Evolutionary conservation across 1,140 invertebrate species (phyloP).

Genomic region (Sycobia sp.): DNA sequence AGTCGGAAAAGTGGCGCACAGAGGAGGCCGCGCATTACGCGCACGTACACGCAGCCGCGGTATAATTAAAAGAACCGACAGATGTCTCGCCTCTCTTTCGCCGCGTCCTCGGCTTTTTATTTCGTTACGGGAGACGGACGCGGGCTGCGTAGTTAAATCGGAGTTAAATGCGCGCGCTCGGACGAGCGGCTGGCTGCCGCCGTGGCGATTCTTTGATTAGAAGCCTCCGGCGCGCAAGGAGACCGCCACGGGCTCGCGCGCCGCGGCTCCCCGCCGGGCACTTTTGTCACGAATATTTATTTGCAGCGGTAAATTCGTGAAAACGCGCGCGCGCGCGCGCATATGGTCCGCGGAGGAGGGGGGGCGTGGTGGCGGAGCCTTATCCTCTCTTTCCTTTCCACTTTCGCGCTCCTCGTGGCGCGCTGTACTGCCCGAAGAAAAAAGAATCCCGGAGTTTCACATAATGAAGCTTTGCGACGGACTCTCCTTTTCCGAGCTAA

Average conservation of each 20-base stretch:
- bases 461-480: too few species aligned
- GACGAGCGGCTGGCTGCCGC: slow-evolving; percentile 20
- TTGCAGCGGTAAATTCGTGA: slow-evolving; percentile 25
- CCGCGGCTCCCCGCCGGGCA: neutral
- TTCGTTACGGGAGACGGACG: too few species aligned
- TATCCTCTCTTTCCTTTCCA: too few species aligned
- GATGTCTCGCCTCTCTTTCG: slow-evolving; percentile 52
- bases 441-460: too few species aligned
- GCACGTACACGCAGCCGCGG: slow-evolving; percentile 49
- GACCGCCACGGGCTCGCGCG: too few species aligned
- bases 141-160: too few species aligned
- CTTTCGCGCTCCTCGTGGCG: too few species aligned
- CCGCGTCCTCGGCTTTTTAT: slow-evolving; percentile 56
- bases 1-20: slow-evolving; percentile 50
- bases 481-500: too few species aligned
- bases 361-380: too few species aligned
- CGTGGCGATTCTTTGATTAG: slow-evolving; percentile 58
- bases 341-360: too few species aligned
- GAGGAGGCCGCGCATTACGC: slow-evolving; percentile 44
- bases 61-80: slow-evolving; percentile 63
- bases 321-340: slow-evolving; percentile 2
- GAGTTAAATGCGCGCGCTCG: too few species aligned
- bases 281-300: slow-evolving; percentile 27
- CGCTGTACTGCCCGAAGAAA: too few species aligned
- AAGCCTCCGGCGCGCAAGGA: slow-evolving; percentile 42